phyloP scores from a whole-genome alignment of 2,113 vertebrate species.

The Peromyscus maniculatus region DNA sequence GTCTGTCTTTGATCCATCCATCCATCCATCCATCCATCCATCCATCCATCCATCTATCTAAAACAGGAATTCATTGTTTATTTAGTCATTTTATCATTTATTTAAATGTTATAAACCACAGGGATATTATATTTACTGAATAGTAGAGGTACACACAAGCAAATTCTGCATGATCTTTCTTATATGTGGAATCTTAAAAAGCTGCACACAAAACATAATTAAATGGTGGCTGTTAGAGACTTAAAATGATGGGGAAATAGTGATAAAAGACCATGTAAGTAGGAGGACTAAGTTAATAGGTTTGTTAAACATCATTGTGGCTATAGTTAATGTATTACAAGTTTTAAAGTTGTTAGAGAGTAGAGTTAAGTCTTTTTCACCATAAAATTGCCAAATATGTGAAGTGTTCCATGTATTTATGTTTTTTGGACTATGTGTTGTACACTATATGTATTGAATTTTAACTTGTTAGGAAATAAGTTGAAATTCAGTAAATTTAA shows the following conservation, averaged over 20 bases:
- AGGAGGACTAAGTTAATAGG: neutral
- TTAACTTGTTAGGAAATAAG: neutral
- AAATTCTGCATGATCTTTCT: neutral
- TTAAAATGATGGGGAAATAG: neutral
- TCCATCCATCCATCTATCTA: neutral
- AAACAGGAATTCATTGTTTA: neutral
- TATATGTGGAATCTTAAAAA: neutral
- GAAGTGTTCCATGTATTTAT: neutral
- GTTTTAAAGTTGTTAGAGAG: neutral
- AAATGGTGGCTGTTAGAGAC: neutral
- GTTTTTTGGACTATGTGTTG: neutral
- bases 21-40: neutral
- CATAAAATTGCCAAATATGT: neutral
- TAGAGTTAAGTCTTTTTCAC: neutral
- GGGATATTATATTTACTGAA: neutral
- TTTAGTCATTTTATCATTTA: neutral
- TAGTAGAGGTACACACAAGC: neutral
- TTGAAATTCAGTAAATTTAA: neutral
- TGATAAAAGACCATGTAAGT: neutral
- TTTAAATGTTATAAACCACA: too few relatives aligned
- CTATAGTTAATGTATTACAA: neutral
- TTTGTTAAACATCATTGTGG: neutral
- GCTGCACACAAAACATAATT: neutral
- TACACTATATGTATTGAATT: neutral
- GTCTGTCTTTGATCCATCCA: neutral